Base-by-base conservation (phyloP, 2,888 invertebrate species). In the Hipparchia semele region DNA sequence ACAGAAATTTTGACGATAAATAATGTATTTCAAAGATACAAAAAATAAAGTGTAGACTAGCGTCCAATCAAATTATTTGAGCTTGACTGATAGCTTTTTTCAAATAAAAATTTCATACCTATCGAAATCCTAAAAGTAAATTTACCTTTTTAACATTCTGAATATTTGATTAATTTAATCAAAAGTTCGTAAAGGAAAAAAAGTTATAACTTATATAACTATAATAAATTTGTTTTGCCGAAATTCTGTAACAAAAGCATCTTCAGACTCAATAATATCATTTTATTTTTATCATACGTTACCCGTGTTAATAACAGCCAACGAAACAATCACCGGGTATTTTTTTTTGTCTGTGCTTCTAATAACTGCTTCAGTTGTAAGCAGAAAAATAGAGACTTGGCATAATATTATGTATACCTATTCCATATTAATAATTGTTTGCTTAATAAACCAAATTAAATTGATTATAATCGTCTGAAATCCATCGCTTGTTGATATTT, bases 81-180 rank as follows among this genome's bases (percentile, higher is more conserved):
- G 46, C 46, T 62, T 62, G 61, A 62, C 46, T 62, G n/a, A 45
- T n/a, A n/a, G 13, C 8, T 56, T 8, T 46, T 45, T 46, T 62
- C 46, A 0, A 45, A 46, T 62, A 13, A 45, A 62, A 62, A 62
- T 7, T 46, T n/a, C 39, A 12, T 62, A 7, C 7, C 46, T 46
- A 62, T 62, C 9, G 46, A 46, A 39, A 62, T n/a, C 45, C 7
- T 7, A 12, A 62, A 46, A 62, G 61, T 12, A 46, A 61, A 62
- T 60, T 60, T 61, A 45, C n/a, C 62, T 62, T 62, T 49, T 62
- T 49, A 49, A 9, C 9, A 49, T 49, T 62, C 49, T 23, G 62
- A 49, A 49, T 62, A 46, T 13, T 46, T 8, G 3, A 46, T 46
- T 39, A 60, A 39, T 60, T 62, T 62, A 49, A 62, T 62, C 13